Base-by-base conservation (phyloP, 2,113 vertebrate genomes). In the Clinocottus analis region DNA sequence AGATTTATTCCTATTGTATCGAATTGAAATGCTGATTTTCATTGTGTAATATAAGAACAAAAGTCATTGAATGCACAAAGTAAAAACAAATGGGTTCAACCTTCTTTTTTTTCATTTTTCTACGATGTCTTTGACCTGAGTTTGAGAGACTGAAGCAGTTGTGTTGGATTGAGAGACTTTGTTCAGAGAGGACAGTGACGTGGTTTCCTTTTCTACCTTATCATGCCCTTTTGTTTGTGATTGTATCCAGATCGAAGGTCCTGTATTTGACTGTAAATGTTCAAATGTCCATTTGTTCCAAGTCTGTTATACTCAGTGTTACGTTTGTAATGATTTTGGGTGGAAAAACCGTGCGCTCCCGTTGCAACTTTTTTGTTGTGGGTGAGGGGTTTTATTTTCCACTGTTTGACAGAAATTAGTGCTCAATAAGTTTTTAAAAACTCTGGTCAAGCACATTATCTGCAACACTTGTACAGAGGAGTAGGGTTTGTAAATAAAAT, bases 401-500 rank as follows among this genome's bases (percentile, higher is more conserved):
- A 75, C 79, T 79, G 64, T 89, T 65, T 75, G 76, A 85, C 77
- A 64, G 73, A 85, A 66, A 88, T 84, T 80, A 86, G 88, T 90
- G 79, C 80, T 88, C 71, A 78, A 80, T 58, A 75, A 66, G 83
- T 85, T 79, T 85, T 86, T 85, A 77, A 81, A 79, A 87, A 87
- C 83, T 75, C 80, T 91, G 83, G 88, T 89, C 77, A 89, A 89
- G 84, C 87, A 90, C 89, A 89, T 88, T 82, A 87, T 89, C 87
- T 90, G 86, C 91, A 88, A 87, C 86, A 87, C 85, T 80, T 94
- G 93, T 94, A 94, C 89, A 92, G 85, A 90, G 80, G 77, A 87
- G 82, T 90, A 91, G 92, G 91, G 82, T 91, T 92, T 93, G 91
- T 93, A 86, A 94, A 94, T 94, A 94, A 94, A 94, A 89, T 82